A percentile compares a stretch with the other conserved stretches of the same genome.
phyloP scores from a whole-genome alignment of 2,797 vertebrate genomes.

The Bufotes viridis region DNA sequence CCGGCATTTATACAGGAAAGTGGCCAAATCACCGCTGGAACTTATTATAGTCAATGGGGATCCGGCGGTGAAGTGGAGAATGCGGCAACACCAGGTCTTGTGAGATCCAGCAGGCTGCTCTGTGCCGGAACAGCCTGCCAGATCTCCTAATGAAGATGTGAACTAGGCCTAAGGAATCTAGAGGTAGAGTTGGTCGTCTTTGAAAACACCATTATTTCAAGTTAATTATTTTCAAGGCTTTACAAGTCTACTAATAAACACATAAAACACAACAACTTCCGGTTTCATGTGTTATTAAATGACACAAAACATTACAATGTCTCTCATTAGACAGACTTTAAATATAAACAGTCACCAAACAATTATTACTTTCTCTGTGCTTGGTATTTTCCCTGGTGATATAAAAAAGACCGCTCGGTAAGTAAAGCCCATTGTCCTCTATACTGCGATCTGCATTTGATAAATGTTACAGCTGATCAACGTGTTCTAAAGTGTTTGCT shows the following conservation, averaged over 20 bases:
- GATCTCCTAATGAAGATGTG: no score
- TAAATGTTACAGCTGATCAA: slow-evolving; percentile 11
- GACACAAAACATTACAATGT: background rate
- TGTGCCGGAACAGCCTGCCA: no score
- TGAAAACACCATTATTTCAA: no score
- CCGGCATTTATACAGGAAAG: no score
- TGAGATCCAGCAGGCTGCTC: no score
- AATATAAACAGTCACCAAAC: background rate
- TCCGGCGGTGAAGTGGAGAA: no score
- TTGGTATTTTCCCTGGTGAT: background rate
- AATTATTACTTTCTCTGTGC: background rate
- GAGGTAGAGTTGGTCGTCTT: no score
- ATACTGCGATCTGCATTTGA: background rate
- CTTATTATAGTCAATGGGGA: no score
- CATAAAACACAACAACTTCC: background rate
- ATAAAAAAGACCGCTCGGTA: background rate
- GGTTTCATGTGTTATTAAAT: background rate
- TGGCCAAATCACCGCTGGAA: no score
- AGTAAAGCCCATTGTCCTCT: slow-evolving; percentile 32
- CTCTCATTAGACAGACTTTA: background rate
- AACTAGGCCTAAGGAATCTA: no score
- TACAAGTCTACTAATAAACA: background rate
- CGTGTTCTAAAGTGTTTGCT: slow-evolving; percentile 8
- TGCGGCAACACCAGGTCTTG: no score
- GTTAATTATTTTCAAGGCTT: background rate